These are phyloP conservation scores for Siderastrea radians DNA, from an alignment of 92 coral and sea anemone genomes.

Conservation along the genomic window DNA sequence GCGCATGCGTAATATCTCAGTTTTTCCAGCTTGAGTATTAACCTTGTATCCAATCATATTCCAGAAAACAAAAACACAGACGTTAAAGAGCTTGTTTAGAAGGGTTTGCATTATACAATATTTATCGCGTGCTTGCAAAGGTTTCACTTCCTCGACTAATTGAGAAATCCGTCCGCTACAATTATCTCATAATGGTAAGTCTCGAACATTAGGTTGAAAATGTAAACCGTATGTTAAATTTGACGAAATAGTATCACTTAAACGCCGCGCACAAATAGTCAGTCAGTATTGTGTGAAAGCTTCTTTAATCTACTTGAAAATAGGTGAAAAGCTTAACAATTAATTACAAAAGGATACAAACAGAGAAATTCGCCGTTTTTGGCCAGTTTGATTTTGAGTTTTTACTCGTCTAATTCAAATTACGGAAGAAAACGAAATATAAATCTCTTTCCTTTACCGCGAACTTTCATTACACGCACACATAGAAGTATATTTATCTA, in stretches of 20 bases:
- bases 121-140: background rate
- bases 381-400: background rate
- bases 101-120: background rate
- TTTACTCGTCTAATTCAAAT: background rate
- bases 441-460: too few species aligned
- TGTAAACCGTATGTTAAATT: background rate
- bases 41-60: background rate
- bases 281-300: background rate
- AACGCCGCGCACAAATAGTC: background rate
- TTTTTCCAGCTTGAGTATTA: background rate
- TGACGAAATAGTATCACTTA: background rate
- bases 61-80: background rate
- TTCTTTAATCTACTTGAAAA: too few species aligned
- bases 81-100: background rate
- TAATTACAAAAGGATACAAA: background rate
- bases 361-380: background rate
- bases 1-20: background rate
- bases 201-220: background rate
- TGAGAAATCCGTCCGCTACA: background rate
- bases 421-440: background rate
- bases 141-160: background rate
- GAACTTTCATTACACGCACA: background rate
- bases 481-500: background rate
- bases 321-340: background rate
- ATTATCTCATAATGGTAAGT: conserved; percentile 20